Conservation (phyloP, 2,113 vertebrate species). For the Phrynosoma platyrhinos region DNA sequence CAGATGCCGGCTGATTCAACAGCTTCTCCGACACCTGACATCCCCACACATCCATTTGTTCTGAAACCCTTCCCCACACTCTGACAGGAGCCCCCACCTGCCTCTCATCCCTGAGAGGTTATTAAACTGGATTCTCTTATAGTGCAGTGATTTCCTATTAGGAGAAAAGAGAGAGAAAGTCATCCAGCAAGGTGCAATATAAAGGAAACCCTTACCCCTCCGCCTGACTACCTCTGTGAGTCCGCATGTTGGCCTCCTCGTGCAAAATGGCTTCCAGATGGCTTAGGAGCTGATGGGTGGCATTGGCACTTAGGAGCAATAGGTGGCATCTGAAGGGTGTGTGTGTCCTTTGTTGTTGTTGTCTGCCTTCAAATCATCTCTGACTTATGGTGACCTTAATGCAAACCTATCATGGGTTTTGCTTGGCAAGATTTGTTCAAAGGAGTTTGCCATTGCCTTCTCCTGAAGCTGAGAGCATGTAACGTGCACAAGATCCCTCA, state of each 20-base stretch:
- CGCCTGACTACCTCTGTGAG: background rate
- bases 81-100: conserved; percentile 21
- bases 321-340: background rate
- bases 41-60: conserved; percentile 22
- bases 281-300: background rate
- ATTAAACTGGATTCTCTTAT: conserved; percentile 38
- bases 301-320: background rate
- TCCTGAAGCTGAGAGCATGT: too few relatives aligned
- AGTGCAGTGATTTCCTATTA: conserved; percentile 19
- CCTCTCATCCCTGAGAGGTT: conserved; percentile 29
- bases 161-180: background rate
- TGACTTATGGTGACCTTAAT: too few relatives aligned
- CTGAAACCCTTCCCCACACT: background rate
- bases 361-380: too few relatives aligned
- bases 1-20: conserved; percentile 36
- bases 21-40: conserved; percentile 37
- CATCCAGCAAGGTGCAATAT: background rate
- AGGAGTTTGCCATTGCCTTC: too few relatives aligned
- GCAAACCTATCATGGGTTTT: too few relatives aligned
- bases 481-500: too few relatives aligned
- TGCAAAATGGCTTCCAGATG: background rate
- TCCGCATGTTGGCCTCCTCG: too few relatives aligned
- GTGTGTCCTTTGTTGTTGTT: too few relatives aligned
- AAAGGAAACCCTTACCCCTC: background rate
- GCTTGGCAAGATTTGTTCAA: too few relatives aligned